These are phyloP conservation scores for Planococcus citri DNA, from an alignment of 1,140 invertebrate genomes.

Conservation along the genomic window DNA sequence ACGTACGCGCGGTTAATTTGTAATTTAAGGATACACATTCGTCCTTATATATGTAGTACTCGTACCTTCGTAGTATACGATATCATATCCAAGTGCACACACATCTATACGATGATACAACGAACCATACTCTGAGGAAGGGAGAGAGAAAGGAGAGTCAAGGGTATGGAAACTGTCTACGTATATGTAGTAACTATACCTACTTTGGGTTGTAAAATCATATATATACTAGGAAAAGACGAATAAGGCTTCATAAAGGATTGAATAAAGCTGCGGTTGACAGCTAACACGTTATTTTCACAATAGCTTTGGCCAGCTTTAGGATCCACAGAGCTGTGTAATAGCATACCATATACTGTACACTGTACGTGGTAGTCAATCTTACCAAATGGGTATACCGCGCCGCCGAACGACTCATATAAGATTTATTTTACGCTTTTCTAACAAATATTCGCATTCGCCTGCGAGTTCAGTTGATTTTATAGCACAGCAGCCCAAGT, in stretches of 20 bases:
- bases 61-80: neutral
- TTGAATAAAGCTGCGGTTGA: conserved; percentile 20
- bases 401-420: neutral
- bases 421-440: neutral
- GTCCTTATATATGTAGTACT: neutral
- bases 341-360: too few species aligned
- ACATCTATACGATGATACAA: too few species aligned
- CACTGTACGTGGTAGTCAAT: neutral
- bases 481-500: too few species aligned
- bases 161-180: too few species aligned
- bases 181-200: too few species aligned
- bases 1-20: neutral
- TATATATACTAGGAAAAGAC: neutral
- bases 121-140: too few species aligned
- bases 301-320: neutral
- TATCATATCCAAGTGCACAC: too few species aligned
- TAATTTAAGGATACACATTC: neutral
- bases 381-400: neutral
- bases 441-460: neutral
- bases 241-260: conserved; percentile 15
- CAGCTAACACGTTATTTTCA: conserved; percentile 19
- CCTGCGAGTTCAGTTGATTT: neutral
- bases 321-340: too few species aligned
- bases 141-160: too few species aligned
- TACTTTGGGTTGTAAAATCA: neutral